Base-by-base conservation (phyloP, 2,888 invertebrate genomes). In the Augiades crinisus region DNA sequence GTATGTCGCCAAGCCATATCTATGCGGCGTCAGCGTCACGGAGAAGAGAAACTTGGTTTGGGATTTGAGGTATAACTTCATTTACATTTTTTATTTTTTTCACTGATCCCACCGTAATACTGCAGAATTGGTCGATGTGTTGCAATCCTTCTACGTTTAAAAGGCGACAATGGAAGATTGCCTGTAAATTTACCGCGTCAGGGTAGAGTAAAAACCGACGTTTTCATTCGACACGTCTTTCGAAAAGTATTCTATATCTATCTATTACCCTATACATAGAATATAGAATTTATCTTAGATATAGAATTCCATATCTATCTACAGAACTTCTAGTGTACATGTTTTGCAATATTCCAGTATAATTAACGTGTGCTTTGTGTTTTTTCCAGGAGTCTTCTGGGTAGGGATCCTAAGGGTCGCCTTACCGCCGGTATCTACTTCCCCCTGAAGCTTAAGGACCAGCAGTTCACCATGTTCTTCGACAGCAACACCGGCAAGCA, bases 21-120 rank as follows among this genome's bases (percentile, higher is more conserved):
- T 94, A 60, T 94, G 95, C 45, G 95, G 96, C 38, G 92, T 97
- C 46, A 94, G 94, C 73, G 95, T 97, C 19, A 96, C 97, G 0
- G 97, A 98, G 75, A 93, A 97, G 67, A 92, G 98, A 64, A 97
- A 97, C 78, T 84, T 97, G 67, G 94, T 95, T 14, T 97, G 97
- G 90, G 95, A 95, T 70, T 93, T 95, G 75, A 92, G 89, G 90
- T 90, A 64, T 56, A 62, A 58, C 34, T 50, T 21, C 17, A 12
- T 8, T 41, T 31, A 24, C 2, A 36, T 24, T 6, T 17, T 27
- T 37, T 41, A 36, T 55, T 30, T 21, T 12, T 16, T 17, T 30
- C 3, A 27, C 10, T 34, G 34, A 2, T n/a, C n/a, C n/a, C 10
- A 19, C 19, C 5, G 19, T 19, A 19, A 3, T 19, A 19, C 5